Percentiles rank a stretch among this genome's conserved stretches.
phyloP scores from a whole-genome alignment of 2,888 invertebrate genomes.

The Lochmaea capreae region DNA sequence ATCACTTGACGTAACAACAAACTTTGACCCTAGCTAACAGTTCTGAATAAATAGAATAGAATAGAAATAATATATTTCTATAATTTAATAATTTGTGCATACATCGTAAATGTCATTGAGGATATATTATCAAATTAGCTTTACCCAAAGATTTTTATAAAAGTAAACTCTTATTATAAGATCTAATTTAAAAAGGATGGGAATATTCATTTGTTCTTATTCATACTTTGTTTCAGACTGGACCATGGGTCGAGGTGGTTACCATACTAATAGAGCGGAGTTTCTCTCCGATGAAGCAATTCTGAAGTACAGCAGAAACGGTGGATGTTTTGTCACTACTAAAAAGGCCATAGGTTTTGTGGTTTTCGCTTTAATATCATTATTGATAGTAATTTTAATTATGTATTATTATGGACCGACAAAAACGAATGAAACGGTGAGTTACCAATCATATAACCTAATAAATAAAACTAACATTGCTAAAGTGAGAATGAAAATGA shows the following conservation, averaged over 20 bases:
- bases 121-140: no score
- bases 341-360: conserved; percentile 69
- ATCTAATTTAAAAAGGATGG: no score
- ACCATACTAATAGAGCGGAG: conserved; percentile 69
- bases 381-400: conserved; percentile 57
- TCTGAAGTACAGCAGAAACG: conserved; percentile 70
- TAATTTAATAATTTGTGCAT: no score
- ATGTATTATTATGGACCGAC: conserved; percentile 62
- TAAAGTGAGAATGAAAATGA: no score
- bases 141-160: no score
- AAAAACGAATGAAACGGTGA: conserved; percentile 53
- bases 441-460: conserved; percentile 21
- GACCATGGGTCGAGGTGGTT: conserved; percentile 51
- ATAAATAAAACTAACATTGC: background rate
- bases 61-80: no score
- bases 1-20: no score
- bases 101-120: no score
- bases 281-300: conserved; percentile 71
- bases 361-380: conserved; percentile 56
- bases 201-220: background rate
- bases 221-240: conserved; percentile 21
- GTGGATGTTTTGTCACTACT: conserved; percentile 73
- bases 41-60: no score
- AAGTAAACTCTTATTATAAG: no score
- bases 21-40: no score